Conservation (phyloP, 1,140 invertebrate species). For the Laodelphax striatellus region DNA sequence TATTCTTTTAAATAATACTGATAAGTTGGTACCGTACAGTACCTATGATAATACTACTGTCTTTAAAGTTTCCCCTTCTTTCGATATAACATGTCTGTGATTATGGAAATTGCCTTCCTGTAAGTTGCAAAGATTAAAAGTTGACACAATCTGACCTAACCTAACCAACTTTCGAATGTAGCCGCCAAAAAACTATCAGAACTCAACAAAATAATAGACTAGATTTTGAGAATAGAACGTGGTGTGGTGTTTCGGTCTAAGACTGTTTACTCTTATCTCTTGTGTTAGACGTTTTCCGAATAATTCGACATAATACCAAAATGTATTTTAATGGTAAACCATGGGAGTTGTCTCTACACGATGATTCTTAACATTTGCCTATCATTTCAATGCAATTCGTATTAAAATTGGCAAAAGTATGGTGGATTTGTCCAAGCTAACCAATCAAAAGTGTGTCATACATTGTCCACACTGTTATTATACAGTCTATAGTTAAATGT, state of each 20-base stretch:
- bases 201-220: background rate
- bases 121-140: no score
- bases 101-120: conserved; percentile 4
- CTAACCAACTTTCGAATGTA: background rate
- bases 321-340: no score
- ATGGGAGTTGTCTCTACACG: no score
- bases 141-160: background rate
- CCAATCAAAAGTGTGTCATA: no score
- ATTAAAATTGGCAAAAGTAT: no score
- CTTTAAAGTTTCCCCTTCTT: background rate
- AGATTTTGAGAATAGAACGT: background rate
- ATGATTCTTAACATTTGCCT: no score
- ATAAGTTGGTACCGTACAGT: no score
- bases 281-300: background rate
- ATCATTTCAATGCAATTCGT: no score
- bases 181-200: background rate
- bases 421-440: no score
- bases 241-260: background rate
- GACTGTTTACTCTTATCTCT: background rate
- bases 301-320: no score
- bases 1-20: background rate
- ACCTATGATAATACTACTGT: background rate
- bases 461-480: no score
- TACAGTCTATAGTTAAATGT: no score
- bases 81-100: conserved; percentile 17